Percentiles rank a stretch among this genome's conserved stretches.
Conservation (phyloP, 2,797 vertebrate species). For the Apodemus agrarius region DNA sequence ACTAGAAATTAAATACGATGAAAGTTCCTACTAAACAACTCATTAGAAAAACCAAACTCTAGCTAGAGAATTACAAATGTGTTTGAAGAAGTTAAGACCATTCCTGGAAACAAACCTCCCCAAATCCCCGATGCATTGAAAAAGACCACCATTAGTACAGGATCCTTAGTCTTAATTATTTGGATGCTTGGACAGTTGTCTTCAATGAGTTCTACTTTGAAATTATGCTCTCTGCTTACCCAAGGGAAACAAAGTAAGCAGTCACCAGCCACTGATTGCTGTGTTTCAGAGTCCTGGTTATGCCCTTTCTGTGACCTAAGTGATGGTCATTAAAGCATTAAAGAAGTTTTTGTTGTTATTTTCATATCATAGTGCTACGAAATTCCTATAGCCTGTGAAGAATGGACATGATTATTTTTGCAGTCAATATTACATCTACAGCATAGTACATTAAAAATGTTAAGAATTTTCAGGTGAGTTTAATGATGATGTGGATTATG, state of each 20-base stretch:
- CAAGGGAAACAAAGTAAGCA: background rate
- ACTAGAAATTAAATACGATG: background rate
- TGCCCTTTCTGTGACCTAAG: background rate
- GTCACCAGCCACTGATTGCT: background rate
- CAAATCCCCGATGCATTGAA: background rate
- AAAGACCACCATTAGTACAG: background rate
- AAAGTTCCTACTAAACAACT: background rate
- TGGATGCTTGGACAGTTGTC: background rate
- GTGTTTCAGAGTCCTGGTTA: background rate
- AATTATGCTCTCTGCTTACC: background rate
- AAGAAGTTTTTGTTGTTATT: background rate
- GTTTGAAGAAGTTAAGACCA: background rate
- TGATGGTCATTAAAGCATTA: background rate
- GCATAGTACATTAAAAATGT: background rate
- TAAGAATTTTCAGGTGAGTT: background rate
- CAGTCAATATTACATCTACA: background rate
- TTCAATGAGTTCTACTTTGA: background rate
- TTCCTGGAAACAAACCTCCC: background rate
- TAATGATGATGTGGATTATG: background rate
- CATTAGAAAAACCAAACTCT: background rate
- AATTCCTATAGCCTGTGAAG: background rate
- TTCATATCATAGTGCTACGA: background rate
- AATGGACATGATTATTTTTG: background rate
- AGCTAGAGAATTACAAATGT: background rate
- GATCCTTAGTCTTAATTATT: background rate